Base-by-base conservation (phyloP, 92 coral and sea anemone genomes). In the Umimayanthus chanpuru region DNA sequence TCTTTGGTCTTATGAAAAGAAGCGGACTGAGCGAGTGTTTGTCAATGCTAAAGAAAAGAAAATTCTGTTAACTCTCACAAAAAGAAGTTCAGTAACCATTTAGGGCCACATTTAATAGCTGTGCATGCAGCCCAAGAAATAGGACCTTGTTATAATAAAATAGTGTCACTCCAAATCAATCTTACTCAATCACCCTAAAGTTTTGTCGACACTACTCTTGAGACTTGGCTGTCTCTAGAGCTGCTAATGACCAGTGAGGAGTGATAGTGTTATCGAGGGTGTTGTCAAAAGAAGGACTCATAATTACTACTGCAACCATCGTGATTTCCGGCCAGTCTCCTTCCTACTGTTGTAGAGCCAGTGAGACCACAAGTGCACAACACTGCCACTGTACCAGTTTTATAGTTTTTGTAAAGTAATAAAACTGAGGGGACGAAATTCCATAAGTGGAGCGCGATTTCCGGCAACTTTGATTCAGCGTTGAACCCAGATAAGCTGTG, bases 241-340 rank as follows among this genome's bases (percentile, higher is more conserved):
- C 47, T 20, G 41, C 53, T 39, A 36, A 40, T 39, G 79, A 43
- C 53, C 30, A 9, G 79, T 75, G n/a, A n/a, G n/a, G n/a, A n/a
- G n/a, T n/a, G 79, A 75, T 20, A 53, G 58, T 11, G 58, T 14
- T 2, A 9, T 7, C 12, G 77, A 72, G 87, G 87, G 87, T 65
- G 43, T 70, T 68, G 87, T 83, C 78, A 55, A 83, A 44, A 44
- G 66, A 50, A 8, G 30, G 78, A 66, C 65, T 70, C 64, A 44
- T 70, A 68, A 83, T 68, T 70, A 47, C 77, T 30, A 53, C 53
- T 83, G 87, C 70, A 68, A 70, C 87, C n/a, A 26, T 83, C 18
- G 64, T 70, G 32, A 70, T 70, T 83, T 83, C 87, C 87, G 87
- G 87, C 58, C 77, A 43, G 65, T 8, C 77, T 82, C 38, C 23